Evolutionary conservation across 35 echinoderm and acorn worm species (phyloP).

Genomic region (Heliocidaris tuberculata): DNA sequence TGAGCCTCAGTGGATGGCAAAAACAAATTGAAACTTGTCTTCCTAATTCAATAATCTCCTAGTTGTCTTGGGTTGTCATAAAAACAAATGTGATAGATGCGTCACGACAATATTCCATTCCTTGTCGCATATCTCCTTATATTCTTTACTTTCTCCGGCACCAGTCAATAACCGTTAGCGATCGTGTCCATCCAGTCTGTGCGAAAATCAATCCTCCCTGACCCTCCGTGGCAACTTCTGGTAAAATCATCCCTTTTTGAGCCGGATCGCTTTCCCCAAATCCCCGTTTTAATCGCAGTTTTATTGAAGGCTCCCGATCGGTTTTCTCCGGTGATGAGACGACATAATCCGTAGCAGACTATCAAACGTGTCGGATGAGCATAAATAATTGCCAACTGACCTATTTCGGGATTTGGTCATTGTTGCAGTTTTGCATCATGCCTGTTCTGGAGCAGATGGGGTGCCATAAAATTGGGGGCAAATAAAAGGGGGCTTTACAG

Average conservation of each 20-base stretch:
- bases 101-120: constrained; percentile 9
- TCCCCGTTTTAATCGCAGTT: constrained; percentile 49
- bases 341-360: constrained; percentile 39
- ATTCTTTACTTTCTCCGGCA: constrained; percentile 20
- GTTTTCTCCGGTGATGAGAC: constrained; percentile 31
- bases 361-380: constrained; percentile 24
- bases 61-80: constrained; percentile 29
- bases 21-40: constrained; percentile 15
- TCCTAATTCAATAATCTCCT: constrained; percentile 35
- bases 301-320: constrained; percentile 41
- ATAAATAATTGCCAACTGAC: constrained; percentile 49
- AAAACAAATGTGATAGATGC: constrained; percentile 38
- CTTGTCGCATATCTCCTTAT: constrained; percentile 13
- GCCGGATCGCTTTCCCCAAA: constrained; percentile 22
- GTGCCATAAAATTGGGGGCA: background rate
- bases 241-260: constrained; percentile 47
- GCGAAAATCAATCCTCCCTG: constrained; percentile 42
- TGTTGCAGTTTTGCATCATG: constrained; percentile 14
- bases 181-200: background rate
- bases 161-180: constrained; percentile 38
- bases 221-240: constrained; percentile 35
- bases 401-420: constrained; percentile 35
- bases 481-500: background rate
- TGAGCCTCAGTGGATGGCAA: background rate
- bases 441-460: background rate